Conservation (phyloP, 2,888 invertebrate species). For the Synergus umbraculus region DNA sequence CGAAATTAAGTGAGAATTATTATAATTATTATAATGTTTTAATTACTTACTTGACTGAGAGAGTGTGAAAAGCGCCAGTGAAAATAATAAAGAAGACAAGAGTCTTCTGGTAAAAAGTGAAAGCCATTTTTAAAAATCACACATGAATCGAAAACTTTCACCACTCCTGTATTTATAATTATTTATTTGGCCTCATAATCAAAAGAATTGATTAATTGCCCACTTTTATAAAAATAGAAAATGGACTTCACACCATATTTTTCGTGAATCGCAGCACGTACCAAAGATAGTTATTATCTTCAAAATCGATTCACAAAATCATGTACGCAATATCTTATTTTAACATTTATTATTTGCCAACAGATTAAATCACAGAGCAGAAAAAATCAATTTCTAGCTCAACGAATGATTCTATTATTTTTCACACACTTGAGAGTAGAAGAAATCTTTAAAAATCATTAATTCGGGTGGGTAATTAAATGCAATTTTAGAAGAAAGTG, state of each 20-base stretch:
- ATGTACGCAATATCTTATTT: not conserved
- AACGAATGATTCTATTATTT: not conserved
- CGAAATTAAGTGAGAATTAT: too few species aligned
- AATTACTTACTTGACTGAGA: conserved; percentile 87
- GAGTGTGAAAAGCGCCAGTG: conserved; percentile 91
- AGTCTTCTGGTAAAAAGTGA: conserved; percentile 84
- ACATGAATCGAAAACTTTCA: not conserved
- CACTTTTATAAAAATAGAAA: not conserved
- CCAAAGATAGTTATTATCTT: not conserved
- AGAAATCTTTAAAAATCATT: not conserved
- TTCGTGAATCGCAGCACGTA: not conserved
- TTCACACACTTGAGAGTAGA: not conserved
- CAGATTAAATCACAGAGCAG: not conserved
- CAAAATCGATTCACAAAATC: not conserved
- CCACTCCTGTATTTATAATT: not conserved
- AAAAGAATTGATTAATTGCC: not conserved
- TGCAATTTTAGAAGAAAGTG: not conserved
- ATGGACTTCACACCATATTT: not conserved
- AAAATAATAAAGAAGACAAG: conserved; percentile 87
- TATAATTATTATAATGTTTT: not conserved
- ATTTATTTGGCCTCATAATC: not conserved
- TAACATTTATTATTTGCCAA: not conserved
- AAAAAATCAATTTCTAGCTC: not conserved
- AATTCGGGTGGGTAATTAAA: not conserved
- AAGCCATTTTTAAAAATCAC: conserved; percentile 80